Conservation (phyloP, 2,113 vertebrate genomes). For the Notiomystis cincta region DNA sequence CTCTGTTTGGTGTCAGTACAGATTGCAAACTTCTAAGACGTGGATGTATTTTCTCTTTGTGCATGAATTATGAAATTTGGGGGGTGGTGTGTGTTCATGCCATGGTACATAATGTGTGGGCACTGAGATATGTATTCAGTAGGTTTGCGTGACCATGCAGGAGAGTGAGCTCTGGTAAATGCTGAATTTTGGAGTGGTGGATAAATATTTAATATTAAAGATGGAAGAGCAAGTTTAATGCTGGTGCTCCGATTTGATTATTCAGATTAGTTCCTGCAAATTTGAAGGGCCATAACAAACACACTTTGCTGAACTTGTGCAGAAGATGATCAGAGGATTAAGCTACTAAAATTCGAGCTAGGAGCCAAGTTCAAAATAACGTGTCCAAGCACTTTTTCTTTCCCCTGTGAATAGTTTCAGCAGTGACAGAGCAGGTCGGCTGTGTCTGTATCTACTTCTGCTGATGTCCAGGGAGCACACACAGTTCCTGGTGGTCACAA, state of each 20-base stretch:
- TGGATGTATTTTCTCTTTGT: neutral
- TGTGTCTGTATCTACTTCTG: neutral
- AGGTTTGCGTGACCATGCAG: neutral
- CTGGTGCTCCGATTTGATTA: neutral
- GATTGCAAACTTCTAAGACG: neutral
- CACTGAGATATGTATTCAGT: neutral
- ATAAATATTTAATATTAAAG: neutral
- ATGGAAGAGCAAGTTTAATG: neutral
- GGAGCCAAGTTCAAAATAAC: neutral
- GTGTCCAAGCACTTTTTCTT: neutral
- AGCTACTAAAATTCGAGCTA: neutral
- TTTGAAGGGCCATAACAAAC: neutral
- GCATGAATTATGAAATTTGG: neutral
- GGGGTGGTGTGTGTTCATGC: neutral
- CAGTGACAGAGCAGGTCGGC: neutral
- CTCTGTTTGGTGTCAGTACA: neutral
- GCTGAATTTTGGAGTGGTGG: neutral
- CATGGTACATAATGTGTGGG: neutral
- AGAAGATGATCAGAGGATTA: neutral
- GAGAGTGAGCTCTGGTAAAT: neutral
- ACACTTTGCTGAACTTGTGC: neutral
- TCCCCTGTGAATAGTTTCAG: neutral
- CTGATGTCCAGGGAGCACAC: rapidly evolving
- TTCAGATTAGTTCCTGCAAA: neutral
- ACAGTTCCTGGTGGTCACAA: neutral